Conservation (phyloP, 1,140 invertebrate genomes). For the Ips typographus region DNA sequence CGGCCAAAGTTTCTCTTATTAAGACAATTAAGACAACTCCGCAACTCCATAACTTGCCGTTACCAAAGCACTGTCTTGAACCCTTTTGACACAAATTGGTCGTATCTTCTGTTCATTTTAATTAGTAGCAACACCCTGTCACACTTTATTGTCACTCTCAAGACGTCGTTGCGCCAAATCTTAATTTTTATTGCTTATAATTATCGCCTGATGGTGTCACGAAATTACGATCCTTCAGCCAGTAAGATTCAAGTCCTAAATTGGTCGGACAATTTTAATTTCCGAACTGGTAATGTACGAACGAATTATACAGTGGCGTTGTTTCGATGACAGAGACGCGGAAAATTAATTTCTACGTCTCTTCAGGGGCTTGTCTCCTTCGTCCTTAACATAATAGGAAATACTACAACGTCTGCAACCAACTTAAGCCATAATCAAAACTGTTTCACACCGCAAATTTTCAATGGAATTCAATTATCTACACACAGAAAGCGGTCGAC, state of each 20-base stretch:
- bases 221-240: constrained; percentile 30
- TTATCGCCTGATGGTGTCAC: constrained; percentile 35
- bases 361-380: constrained; percentile 3
- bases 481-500: constrained; percentile 30
- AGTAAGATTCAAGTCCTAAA: constrained; percentile 23
- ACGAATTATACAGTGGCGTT: background rate
- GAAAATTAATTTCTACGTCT: constrained; percentile 9
- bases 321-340: no score
- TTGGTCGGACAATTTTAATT: constrained; percentile 31
- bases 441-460: constrained; percentile 28
- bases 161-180: constrained; percentile 34
- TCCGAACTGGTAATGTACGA: background rate
- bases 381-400: constrained; percentile 6
- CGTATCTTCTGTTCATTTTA: constrained; percentile 35
- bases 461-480: constrained; percentile 33
- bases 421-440: constrained; percentile 27
- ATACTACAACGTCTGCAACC: constrained; percentile 30
- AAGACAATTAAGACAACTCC: constrained; percentile 31
- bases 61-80: constrained; percentile 26
- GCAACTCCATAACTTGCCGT: constrained; percentile 27
- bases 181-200: constrained; percentile 38
- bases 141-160: constrained; percentile 36
- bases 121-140: constrained; percentile 35
- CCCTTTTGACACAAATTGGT: constrained; percentile 36
- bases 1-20: constrained; percentile 21